phyloP scores from a whole-genome alignment of 1,140 invertebrate genomes.

The Lasioglossum baleicum region DNA sequence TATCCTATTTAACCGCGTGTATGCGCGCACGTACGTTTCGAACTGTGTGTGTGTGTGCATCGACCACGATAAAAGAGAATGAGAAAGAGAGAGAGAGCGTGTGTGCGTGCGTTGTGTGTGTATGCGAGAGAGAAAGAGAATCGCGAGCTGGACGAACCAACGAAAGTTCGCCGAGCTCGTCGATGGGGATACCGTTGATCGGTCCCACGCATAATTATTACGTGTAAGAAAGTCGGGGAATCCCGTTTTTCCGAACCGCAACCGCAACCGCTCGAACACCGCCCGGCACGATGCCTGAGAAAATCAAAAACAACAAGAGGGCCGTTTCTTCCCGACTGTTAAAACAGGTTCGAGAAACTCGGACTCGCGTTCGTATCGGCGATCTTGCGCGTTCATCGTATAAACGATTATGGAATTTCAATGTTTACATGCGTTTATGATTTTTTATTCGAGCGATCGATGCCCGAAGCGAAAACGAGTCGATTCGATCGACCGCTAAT shows the following conservation, averaged over 20 bases:
- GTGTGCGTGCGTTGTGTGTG: too few species aligned
- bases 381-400: too few species aligned
- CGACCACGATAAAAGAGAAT: not conserved
- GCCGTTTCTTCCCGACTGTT: too few species aligned
- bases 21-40: constrained; percentile 4
- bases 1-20: constrained; percentile 10
- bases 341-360: too few species aligned
- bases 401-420: too few species aligned
- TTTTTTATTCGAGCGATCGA: too few species aligned
- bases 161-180: not conserved
- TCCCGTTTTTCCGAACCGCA: constrained; percentile 9
- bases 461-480: too few species aligned
- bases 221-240: constrained; percentile 13
- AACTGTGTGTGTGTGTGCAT: not conserved
- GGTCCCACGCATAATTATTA: constrained; percentile 24
- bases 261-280: not conserved
- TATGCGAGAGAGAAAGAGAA: not conserved
- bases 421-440: too few species aligned
- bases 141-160: not conserved
- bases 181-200: constrained; percentile 38
- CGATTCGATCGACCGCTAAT: too few species aligned
- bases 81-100: too few species aligned
- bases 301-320: too few species aligned
- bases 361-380: too few species aligned
- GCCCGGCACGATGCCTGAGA: not conserved